A percentile compares a stretch with the other conserved stretches of the same genome.
phyloP scores from a whole-genome alignment of 2,113 vertebrate species.

The Cyanoderma ruficeps region DNA sequence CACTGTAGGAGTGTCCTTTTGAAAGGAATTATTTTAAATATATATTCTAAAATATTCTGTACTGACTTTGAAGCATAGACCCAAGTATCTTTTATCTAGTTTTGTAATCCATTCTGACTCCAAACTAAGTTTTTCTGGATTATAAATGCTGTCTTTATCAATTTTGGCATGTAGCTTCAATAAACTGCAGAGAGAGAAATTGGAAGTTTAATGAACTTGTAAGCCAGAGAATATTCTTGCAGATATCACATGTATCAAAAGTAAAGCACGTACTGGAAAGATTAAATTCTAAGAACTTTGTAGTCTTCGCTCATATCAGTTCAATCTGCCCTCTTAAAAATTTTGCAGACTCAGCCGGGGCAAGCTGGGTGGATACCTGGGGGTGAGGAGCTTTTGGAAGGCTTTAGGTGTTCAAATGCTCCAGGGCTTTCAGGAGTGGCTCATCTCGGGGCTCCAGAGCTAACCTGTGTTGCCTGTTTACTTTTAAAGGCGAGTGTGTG shows the following conservation, averaged over 20 bases:
- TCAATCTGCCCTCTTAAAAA: neutral
- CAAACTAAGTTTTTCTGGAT: neutral
- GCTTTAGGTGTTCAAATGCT: rapidly evolving
- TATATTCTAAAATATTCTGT: neutral
- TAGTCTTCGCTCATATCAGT: neutral
- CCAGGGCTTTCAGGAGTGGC: neutral
- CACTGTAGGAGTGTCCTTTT: neutral
- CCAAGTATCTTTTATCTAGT: neutral
- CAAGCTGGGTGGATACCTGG: neutral
- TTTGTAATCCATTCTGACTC: neutral
- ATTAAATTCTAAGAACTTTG: neutral
- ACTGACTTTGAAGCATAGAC: neutral
- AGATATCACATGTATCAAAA: neutral
- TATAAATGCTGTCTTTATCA: neutral
- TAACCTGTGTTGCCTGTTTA: neutral
- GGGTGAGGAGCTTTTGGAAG: neutral
- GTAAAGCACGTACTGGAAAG: neutral
- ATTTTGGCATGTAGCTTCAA: neutral
- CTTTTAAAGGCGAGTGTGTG: neutral
- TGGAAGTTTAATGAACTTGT: neutral
- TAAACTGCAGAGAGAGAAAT: neutral
- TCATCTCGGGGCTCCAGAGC: neutral
- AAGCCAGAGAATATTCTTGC: neutral
- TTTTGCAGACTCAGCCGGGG: neutral
- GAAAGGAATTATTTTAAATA: slow-evolving; percentile 9